These are phyloP conservation scores for Phoeniculus purpureus DNA, from an alignment of 2,797 vertebrate genomes.

Conservation along the genomic window DNA sequence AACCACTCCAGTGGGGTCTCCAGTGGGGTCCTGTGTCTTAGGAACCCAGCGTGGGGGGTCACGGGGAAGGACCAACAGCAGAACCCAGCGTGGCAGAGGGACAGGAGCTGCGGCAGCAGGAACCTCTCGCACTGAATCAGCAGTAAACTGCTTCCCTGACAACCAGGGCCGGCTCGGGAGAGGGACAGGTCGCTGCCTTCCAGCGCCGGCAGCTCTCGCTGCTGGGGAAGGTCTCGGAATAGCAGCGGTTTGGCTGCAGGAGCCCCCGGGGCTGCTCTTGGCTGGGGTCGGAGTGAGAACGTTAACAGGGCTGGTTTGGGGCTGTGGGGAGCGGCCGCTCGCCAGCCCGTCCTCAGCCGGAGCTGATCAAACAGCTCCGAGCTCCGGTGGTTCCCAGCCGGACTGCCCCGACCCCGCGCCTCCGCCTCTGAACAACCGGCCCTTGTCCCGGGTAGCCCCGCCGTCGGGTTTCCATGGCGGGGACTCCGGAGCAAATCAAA, in stretches of 20 bases:
- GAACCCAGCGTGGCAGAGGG: background rate
- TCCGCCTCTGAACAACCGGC: constrained; percentile 24
- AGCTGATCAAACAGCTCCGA: no score
- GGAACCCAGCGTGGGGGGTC: background rate
- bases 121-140: background rate
- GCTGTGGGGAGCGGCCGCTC: no score
- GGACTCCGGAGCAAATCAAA: background rate
- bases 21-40: rapidly evolving
- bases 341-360: no score
- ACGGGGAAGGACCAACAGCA: rapidly evolving
- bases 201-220: background rate
- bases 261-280: no score
- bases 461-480: constrained; percentile 5
- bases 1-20: rapidly evolving
- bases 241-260: background rate
- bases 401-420: background rate
- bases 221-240: rapidly evolving
- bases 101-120: no score
- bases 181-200: background rate
- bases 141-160: background rate
- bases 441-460: background rate
- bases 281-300: no score
- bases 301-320: no score
- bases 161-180: rapidly evolving
- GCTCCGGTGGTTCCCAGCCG: no score